Base-by-base conservation (phyloP, 2,797 vertebrate genomes). In the Carapus acus region DNA sequence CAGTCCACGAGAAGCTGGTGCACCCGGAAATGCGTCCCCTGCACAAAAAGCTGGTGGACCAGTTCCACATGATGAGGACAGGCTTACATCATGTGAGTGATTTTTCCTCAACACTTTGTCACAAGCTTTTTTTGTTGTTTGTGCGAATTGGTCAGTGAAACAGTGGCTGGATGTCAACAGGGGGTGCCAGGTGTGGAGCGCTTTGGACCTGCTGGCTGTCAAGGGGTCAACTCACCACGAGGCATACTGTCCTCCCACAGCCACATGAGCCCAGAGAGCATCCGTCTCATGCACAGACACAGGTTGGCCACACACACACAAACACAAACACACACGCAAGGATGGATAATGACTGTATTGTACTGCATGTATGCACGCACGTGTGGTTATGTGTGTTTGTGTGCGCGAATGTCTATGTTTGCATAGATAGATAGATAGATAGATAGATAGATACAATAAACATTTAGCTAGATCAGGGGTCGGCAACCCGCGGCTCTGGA, bases 31-130 rank as follows among this genome's bases (percentile, higher is more conserved):
- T 99, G 96, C 91, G 96, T 38, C 96, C 96, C 21, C 83, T 99
- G 54, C 96, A 99, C 81, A 98, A 97, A 83, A 99, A 99, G 73
- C 88, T 99, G 21, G 93, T 99, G 4, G 96, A 99, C 77, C 96
- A 98, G 86, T 99, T 99, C 88, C 96, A 99, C 81, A 91, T 99
- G 91, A 97, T 98, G 94, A 89, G 94, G 64, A 92, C 92, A 51
- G 95, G 95, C 49, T 87, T 98, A 53, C 95, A 95, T 73, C 93
- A 97, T 4, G 96, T 99, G 88, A 96, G 92, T 79, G n/a, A n/a
- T n/a, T n/a, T n/a, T n/a, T n/a, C n/a, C n/a, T n/a, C n/a, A n/a
- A n/a, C n/a, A 19, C 3, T 7, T 0, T 47, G 7, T 5, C 12
- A 2, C 5, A 21, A 13, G 3, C 21, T 16, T 42, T 13, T 16